Conservation (phyloP, 2,888 invertebrate genomes). For the Glaucopsyche alexis region DNA sequence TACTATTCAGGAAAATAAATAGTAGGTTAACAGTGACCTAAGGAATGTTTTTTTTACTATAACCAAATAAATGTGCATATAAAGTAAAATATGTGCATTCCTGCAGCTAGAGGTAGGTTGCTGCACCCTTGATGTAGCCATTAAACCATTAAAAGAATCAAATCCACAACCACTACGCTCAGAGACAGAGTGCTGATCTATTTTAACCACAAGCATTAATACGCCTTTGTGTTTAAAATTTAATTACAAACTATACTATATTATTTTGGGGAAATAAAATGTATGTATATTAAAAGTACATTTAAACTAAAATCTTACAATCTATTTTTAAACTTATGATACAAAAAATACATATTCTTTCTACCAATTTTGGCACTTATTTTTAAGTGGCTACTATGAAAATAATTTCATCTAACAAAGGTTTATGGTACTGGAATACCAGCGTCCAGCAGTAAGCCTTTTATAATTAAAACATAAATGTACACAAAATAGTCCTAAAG, state of each 20-base stretch:
- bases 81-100: background rate
- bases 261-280: too few species aligned
- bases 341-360: too few species aligned
- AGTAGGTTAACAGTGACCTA: background rate
- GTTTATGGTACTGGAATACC: too few species aligned
- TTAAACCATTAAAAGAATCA: background rate
- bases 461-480: too few species aligned
- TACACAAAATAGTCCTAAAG: too few species aligned
- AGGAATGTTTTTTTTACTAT: background rate
- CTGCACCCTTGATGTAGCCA: background rate
- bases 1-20: conserved; percentile 32
- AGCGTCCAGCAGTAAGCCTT: too few species aligned
- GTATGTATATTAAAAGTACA: too few species aligned
- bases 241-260: too few species aligned
- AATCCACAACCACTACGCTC: background rate
- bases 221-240: background rate
- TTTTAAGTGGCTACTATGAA: too few species aligned
- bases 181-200: background rate
- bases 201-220: background rate
- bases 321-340: too few species aligned
- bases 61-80: background rate
- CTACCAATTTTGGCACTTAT: too few species aligned
- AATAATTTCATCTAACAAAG: too few species aligned
- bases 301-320: background rate
- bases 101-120: background rate